phyloP scores from a whole-genome alignment of 2,888 invertebrate genomes.

The Eupithecia dodoneata region DNA sequence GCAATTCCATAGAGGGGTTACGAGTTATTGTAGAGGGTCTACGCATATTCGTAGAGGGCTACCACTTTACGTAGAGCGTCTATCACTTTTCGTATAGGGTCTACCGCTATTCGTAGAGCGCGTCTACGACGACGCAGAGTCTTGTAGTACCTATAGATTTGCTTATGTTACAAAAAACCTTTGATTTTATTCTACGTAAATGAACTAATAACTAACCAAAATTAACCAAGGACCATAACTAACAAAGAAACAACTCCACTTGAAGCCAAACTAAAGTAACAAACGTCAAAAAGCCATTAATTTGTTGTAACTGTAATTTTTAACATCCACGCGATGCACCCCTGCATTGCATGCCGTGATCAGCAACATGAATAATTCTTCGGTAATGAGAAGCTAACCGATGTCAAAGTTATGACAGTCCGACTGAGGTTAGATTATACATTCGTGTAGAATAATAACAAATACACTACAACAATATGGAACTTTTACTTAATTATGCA shows the following conservation, averaged over 20 bases:
- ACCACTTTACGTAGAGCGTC: too few relatives aligned
- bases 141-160: not conserved
- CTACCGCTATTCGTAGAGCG: not conserved
- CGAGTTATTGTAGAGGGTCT: not conserved
- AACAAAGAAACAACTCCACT: slow-evolving; percentile 19
- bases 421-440: slow-evolving; percentile 11
- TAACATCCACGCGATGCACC: slow-evolving; percentile 41
- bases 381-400: slow-evolving; percentile 37
- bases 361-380: slow-evolving; percentile 44
- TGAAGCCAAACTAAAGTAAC: slow-evolving; percentile 12
- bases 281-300: slow-evolving; percentile 16
- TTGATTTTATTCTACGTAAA: not conserved
- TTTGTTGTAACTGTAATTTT: slow-evolving; percentile 35
- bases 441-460: not conserved
- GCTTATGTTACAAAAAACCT: not conserved
- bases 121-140: not conserved
- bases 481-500: too few relatives aligned
- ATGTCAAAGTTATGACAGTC: slow-evolving; percentile 42
- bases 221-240: not conserved
- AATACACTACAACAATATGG: too few relatives aligned
- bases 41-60: not conserved
- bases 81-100: not conserved
- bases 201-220: not conserved
- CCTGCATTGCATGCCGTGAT: slow-evolving; percentile 42
- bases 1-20: not conserved